Percentiles rank a stretch among this genome's conserved stretches.
phyloP scores from a whole-genome alignment of 2,888 invertebrate species.

The Scaptomyza caliginosa region DNA sequence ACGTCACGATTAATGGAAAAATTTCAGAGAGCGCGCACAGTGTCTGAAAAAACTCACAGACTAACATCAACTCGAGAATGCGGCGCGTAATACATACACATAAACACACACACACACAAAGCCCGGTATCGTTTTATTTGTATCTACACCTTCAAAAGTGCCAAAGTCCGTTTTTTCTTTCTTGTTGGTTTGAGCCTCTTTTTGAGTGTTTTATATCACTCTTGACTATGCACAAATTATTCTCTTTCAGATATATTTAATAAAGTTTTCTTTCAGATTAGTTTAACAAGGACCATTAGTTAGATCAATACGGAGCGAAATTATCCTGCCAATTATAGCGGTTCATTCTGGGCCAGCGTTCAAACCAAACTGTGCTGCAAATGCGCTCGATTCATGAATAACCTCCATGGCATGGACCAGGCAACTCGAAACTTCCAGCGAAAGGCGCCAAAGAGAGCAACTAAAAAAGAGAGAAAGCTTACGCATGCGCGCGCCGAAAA shows the following conservation, averaged over 20 bases:
- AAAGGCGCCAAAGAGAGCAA: slow-evolving; percentile 27
- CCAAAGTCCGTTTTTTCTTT: slow-evolving; percentile 17
- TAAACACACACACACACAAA: not conserved
- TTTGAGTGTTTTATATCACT: not conserved
- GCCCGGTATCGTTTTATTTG: slow-evolving; percentile 48
- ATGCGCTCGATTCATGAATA: slow-evolving; percentile 51
- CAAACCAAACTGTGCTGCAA: slow-evolving; percentile 56
- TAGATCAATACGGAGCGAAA: not conserved
- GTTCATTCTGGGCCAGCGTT: slow-evolving; percentile 68
- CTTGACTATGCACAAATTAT: not conserved
- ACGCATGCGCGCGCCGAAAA: slow-evolving; percentile 77
- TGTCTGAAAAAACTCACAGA: slow-evolving; percentile 13
- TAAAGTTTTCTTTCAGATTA: slow-evolving; percentile 8
- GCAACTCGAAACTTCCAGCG: slow-evolving; percentile 52
- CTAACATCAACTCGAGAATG: slow-evolving; percentile 31
- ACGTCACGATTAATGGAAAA: slow-evolving; percentile 51
- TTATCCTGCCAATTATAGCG: slow-evolving; percentile 44
- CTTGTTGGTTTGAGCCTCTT: slow-evolving; percentile 16
- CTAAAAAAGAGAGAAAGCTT: slow-evolving; percentile 44
- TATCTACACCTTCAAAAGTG: slow-evolving; percentile 57
- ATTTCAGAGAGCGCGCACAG: slow-evolving; percentile 30
- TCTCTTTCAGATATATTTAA: not conserved
- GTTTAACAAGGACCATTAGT: not conserved
- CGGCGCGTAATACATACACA: slow-evolving; percentile 37
- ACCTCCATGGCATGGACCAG: slow-evolving; percentile 43